Percentiles rank a stretch among this genome's conserved stretches.
Evolutionary conservation across 1,140 invertebrate genomes (phyloP).

Genomic region (Antheraea pernyi): DNA sequence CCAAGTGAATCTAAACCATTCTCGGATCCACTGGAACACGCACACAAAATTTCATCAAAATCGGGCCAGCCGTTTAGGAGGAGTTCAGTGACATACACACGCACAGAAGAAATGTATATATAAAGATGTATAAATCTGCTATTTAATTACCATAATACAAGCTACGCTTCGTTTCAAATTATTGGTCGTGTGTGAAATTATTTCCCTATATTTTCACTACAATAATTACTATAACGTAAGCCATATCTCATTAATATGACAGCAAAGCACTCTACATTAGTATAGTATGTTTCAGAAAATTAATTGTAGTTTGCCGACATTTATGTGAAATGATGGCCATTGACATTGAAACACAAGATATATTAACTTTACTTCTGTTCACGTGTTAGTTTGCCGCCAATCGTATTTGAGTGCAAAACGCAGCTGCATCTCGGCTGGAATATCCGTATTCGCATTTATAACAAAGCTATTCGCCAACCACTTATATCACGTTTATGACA

Average conservation of each 20-base stretch:
- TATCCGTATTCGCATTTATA: conserved; percentile 17
- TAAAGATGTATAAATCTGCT: too few relatives aligned
- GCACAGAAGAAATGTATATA: too few relatives aligned
- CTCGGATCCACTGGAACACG: too few relatives aligned
- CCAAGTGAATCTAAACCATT: too few relatives aligned
- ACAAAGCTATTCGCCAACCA: not conserved
- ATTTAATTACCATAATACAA: too few relatives aligned
- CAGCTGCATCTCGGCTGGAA: conserved; percentile 30
- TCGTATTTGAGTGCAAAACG: conserved; percentile 33
- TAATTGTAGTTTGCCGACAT: not conserved
- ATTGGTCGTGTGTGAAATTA: too few relatives aligned
- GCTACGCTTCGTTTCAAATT: too few relatives aligned
- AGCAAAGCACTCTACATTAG: not conserved
- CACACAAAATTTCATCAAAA: too few relatives aligned
- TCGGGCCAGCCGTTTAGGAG: too few relatives aligned
- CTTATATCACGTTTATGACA: conserved; percentile 8
- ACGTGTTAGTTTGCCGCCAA: conserved; percentile 26
- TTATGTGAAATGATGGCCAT: conserved; percentile 6
- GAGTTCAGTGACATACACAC: too few relatives aligned
- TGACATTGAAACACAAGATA: conserved; percentile 36
- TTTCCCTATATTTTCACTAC: too few relatives aligned
- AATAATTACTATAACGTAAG: too few relatives aligned
- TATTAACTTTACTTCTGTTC: conserved; percentile 25
- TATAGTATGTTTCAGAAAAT: not conserved
- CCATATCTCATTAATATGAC: not conserved